Evolutionary conservation across 2,888 invertebrate species (phyloP).

Genomic region (Andrena bicolor): DNA sequence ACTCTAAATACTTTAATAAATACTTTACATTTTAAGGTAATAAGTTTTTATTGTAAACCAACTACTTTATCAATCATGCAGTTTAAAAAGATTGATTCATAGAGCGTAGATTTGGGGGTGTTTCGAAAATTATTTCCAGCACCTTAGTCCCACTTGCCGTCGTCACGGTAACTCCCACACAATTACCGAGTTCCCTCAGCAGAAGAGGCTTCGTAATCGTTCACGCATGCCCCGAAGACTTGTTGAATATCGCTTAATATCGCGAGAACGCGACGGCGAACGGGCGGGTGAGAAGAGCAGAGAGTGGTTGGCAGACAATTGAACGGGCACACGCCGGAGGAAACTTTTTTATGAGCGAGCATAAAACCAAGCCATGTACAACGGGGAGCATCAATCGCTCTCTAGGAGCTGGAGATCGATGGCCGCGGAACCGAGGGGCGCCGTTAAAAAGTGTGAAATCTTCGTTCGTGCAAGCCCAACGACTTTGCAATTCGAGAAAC

Average conservation of each 20-base stretch:
- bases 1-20: no score
- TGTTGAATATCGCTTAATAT: slow-evolving; percentile 41
- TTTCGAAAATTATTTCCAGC: no score
- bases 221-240: not conserved
- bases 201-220: not conserved
- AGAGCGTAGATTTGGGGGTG: no score
- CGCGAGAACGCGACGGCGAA: slow-evolving; percentile 4
- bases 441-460: slow-evolving; percentile 39
- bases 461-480: slow-evolving; percentile 44
- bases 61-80: no score
- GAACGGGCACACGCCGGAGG: not conserved
- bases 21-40: no score
- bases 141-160: not conserved
- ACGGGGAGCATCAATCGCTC: slow-evolving; percentile 31
- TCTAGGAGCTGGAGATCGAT: slow-evolving; percentile 38
- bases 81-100: no score
- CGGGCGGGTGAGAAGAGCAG: not conserved
- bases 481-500: slow-evolving; percentile 55
- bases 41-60: no score
- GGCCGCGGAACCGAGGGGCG: not conserved
- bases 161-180: not conserved
- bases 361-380: slow-evolving; percentile 1
- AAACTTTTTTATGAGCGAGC: slow-evolving; percentile 39
- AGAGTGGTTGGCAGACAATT: not conserved
- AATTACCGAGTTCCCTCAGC: not conserved